A percentile compares a stretch with the other conserved stretches of the same genome.
Evolutionary conservation across 2,113 vertebrate genomes (phyloP).

Genomic region (Sturnus vulgaris): DNA sequence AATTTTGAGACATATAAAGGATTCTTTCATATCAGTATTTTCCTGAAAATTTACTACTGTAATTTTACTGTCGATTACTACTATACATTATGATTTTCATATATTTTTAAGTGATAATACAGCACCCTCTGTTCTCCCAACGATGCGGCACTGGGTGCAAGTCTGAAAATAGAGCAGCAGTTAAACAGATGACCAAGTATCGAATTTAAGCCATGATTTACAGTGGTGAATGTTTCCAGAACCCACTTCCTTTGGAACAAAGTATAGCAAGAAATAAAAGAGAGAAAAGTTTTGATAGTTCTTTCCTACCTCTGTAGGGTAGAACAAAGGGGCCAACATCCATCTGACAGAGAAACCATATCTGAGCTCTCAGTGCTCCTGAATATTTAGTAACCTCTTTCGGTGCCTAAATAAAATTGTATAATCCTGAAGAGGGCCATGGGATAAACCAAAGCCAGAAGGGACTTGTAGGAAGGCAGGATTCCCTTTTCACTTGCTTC

Average conservation of each 20-base stretch:
- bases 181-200: conserved; percentile 11
- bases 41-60: neutral
- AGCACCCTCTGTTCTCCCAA: neutral
- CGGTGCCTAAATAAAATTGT: neutral
- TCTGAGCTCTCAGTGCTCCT: neutral
- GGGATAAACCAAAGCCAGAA: neutral
- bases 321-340: neutral
- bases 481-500: neutral
- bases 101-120: neutral
- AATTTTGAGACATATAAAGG: neutral
- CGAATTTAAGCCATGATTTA: neutral
- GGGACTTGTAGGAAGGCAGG: neutral
- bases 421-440: neutral
- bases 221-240: neutral
- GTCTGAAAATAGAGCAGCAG: neutral
- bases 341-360: neutral
- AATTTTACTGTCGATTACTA: neutral
- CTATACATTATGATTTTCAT: neutral
- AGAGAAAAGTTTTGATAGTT: neutral
- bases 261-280: neutral
- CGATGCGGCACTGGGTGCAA: neutral
- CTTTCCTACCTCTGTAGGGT: neutral
- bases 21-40: neutral
- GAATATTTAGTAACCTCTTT: neutral
- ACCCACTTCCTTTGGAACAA: neutral